Evolutionary conservation across 2,888 invertebrate genomes (phyloP).

Genomic region (Lampropteryx suffumata): DNA sequence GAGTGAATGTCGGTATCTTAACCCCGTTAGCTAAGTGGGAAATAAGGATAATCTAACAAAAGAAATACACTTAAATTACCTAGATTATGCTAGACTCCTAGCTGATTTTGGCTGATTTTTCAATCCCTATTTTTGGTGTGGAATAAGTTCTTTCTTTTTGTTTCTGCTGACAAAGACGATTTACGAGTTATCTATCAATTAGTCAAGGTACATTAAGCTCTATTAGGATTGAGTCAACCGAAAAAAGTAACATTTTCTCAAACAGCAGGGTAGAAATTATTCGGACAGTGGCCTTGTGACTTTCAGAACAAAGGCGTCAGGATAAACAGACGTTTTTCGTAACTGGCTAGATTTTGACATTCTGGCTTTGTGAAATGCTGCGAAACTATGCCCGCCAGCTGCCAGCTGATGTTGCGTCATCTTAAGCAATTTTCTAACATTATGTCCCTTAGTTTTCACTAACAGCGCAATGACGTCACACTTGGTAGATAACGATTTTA

Average conservation of each 20-base stretch:
- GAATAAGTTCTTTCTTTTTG: slow-evolving; percentile 1
- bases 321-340: slow-evolving; percentile 12
- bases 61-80: no score
- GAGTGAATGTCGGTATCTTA: background rate
- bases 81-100: no score
- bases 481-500: slow-evolving; percentile 41
- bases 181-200: slow-evolving; percentile 10
- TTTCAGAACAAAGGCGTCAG: slow-evolving; percentile 14
- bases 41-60: no score
- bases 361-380: slow-evolving; percentile 44
- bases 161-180: slow-evolving; percentile 11
- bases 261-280: slow-evolving; percentile 11
- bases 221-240: slow-evolving; percentile 14
- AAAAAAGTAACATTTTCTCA: slow-evolving; percentile 13
- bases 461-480: slow-evolving; percentile 33
- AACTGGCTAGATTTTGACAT: background rate
- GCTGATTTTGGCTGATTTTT: background rate
- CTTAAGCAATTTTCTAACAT: slow-evolving; percentile 53
- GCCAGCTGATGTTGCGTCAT: slow-evolving; percentile 53
- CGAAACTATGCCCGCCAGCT: slow-evolving; percentile 38
- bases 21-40: background rate
- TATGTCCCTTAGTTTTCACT: slow-evolving; percentile 46
- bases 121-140: background rate
- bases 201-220: slow-evolving; percentile 21
- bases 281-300: slow-evolving; percentile 17